phyloP scores from a whole-genome alignment of 1,140 invertebrate species.

The Nasonia vitripennis region DNA sequence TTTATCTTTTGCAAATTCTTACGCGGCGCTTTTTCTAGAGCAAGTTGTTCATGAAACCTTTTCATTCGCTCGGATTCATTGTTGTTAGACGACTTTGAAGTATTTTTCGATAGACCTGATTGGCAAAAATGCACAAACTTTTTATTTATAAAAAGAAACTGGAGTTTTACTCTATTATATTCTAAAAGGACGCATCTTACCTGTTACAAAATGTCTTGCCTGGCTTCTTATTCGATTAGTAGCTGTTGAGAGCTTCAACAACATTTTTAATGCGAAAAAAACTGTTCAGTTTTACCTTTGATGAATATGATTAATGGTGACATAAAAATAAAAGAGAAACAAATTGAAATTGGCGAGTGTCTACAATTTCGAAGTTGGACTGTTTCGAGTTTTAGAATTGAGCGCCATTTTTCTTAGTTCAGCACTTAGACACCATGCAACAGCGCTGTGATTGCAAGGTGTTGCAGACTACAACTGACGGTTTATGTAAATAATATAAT shows the following conservation, averaged over 20 bases:
- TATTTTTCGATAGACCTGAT: not conserved
- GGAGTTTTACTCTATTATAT: not conserved
- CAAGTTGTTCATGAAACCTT: slow-evolving; percentile 63
- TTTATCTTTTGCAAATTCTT: slow-evolving; percentile 34
- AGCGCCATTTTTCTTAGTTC: not conserved
- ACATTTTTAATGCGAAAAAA: slow-evolving; percentile 4
- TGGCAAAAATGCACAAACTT: not conserved
- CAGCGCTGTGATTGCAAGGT: not conserved
- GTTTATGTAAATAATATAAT: not conserved
- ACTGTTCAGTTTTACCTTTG: not conserved
- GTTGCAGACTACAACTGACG: not conserved
- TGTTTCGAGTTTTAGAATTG: not conserved
- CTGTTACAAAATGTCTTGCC: slow-evolving; percentile 3
- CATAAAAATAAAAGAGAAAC: not conserved
- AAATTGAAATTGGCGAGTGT: not conserved
- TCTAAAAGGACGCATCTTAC: slow-evolving; percentile 14
- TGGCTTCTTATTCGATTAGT: not conserved
- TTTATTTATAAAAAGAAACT: too few relatives aligned
- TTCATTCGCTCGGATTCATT: slow-evolving; percentile 62
- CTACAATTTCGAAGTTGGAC: not conserved
- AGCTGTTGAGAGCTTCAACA: not conserved
- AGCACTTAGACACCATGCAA: not conserved
- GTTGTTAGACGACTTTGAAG: not conserved
- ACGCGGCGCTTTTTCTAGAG: slow-evolving; percentile 61
- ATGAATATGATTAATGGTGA: not conserved